Evolutionary conservation across 2,797 vertebrate species (phyloP).

Genomic region (Cyclura pinguis): DNA sequence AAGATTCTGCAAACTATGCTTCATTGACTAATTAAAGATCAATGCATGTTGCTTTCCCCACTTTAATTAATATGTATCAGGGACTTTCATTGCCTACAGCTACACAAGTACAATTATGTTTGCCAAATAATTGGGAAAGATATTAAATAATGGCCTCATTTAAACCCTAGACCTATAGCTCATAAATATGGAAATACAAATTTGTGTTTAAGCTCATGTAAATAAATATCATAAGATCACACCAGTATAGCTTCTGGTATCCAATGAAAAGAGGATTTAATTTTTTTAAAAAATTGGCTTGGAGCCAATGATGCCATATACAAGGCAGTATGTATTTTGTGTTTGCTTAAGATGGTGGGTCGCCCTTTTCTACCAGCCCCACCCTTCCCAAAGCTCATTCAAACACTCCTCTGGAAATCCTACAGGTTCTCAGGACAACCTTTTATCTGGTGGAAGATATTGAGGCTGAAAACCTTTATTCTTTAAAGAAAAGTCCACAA

Average conservation of each 20-base stretch:
- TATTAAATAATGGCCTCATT: slow-evolving; percentile 69
- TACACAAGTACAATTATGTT: slow-evolving; percentile 64
- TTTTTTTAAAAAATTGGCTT: slow-evolving; percentile 16
- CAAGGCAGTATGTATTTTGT: not conserved
- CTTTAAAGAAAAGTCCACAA: not conserved
- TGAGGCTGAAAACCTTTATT: not conserved
- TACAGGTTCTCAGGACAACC: not conserved
- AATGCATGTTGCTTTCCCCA: slow-evolving; percentile 58
- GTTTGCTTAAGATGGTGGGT: not conserved
- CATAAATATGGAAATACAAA: slow-evolving; percentile 50
- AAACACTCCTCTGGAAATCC: not conserved
- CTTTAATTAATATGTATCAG: slow-evolving; percentile 43
- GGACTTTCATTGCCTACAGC: slow-evolving; percentile 75
- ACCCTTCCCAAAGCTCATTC: not conserved
- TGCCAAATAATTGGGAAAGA: slow-evolving; percentile 70
- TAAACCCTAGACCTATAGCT: slow-evolving; percentile 64
- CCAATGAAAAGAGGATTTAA: slow-evolving; percentile 61
- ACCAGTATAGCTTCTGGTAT: slow-evolving; percentile 65
- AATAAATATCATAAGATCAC: slow-evolving; percentile 60
- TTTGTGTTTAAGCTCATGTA: slow-evolving; percentile 62
- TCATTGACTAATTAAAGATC: slow-evolving; percentile 70
- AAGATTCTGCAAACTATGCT: slow-evolving; percentile 68
- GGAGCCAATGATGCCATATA: not conserved
- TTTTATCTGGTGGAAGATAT: not conserved
- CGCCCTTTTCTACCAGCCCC: not conserved